Conservation (phyloP, 2,113 vertebrate genomes). For the Pungitius pungitius region DNA sequence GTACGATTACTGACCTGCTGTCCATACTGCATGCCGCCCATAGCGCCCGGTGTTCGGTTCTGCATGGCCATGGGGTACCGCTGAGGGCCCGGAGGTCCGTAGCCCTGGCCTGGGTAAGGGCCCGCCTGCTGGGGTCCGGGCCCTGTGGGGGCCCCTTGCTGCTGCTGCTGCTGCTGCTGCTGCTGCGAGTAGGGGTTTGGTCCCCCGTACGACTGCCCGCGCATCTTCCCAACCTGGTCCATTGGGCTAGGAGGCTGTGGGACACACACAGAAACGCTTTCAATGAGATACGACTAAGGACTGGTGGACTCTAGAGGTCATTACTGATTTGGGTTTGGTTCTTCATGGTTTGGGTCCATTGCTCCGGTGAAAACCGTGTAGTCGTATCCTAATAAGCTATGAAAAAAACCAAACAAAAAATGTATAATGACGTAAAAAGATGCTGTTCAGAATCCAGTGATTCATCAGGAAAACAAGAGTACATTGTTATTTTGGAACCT, state of each 20-base stretch:
- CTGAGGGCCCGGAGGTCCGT: conserved; percentile 89
- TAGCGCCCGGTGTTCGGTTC: conserved; percentile 86
- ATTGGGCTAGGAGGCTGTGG: conserved; percentile 91
- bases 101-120: conserved; percentile 91
- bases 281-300: conserved; percentile 4
- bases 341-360: neutral
- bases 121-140: conserved; percentile 86
- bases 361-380: neutral
- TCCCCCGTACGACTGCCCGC: conserved; percentile 90
- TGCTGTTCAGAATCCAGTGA: neutral
- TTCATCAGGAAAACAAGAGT: conserved; percentile 5
- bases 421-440: conserved; percentile 17
- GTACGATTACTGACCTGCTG: conserved; percentile 86
- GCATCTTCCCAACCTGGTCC: conserved; percentile 98
- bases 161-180: conserved; percentile 87
- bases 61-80: conserved; percentile 94
- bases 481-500: conserved; percentile 26
- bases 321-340: neutral
- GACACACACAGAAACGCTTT: conserved; percentile 22
- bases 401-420: conserved; percentile 12
- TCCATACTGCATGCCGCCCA: conserved; percentile 90
- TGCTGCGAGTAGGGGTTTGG: conserved; percentile 91
- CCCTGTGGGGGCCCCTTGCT: conserved; percentile 88
- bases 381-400: conserved; percentile 11
- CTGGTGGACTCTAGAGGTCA: neutral